Percentiles rank a stretch among this genome's conserved stretches.
phyloP scores from a whole-genome alignment of 2,888 invertebrate species.

The Meiosimyza platycephala region DNA sequence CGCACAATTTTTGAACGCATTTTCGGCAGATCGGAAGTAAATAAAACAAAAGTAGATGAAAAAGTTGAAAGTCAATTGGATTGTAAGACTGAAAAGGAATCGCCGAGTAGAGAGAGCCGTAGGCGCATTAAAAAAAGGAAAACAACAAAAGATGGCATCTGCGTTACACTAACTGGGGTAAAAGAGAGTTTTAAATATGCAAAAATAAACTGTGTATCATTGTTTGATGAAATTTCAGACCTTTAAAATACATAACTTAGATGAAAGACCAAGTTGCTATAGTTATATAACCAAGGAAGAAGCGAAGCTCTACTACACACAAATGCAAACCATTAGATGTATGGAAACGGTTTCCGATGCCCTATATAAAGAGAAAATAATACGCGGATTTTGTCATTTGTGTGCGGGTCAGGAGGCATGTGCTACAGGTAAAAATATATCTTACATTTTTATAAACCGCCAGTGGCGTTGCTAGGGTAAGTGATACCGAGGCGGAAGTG shows the following conservation, averaged over 20 bases:
- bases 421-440: conserved; percentile 47
- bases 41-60: not conserved
- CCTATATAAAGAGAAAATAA: conserved; percentile 93
- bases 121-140: not conserved
- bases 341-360: conserved; percentile 93
- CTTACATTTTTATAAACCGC: not conserved
- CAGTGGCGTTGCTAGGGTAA: too few relatives aligned
- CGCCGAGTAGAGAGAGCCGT: not conserved
- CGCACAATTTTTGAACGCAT: not conserved
- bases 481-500: too few relatives aligned
- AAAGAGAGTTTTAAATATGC: too few relatives aligned
- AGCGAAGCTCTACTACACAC: conserved; percentile 73
- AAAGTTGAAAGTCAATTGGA: not conserved
- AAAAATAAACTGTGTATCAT: too few relatives aligned
- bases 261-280: not conserved
- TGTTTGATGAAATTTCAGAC: conserved; percentile 4
- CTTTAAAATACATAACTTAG: conserved; percentile 1
- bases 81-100: not conserved
- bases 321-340: conserved; percentile 82
- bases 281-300: not conserved
- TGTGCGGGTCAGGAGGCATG: conserved; percentile 87
- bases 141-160: not conserved
- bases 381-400: conserved; percentile 96
- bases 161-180: too few relatives aligned
- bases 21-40: not conserved